Evolutionary conservation across 2,113 vertebrate genomes (phyloP).

Genomic region (Chaetops frenatus): DNA sequence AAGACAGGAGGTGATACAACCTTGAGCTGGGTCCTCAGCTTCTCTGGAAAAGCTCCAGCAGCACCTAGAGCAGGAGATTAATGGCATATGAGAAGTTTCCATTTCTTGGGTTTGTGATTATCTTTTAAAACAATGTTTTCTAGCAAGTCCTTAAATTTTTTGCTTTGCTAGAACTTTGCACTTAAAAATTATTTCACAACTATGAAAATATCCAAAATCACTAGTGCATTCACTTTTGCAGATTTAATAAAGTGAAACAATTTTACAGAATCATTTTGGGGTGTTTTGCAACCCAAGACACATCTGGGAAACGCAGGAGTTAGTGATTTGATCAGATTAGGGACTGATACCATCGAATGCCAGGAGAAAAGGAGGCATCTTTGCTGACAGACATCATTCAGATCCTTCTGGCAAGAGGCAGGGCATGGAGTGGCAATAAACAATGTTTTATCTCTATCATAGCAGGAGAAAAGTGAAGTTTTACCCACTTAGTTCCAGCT

Average conservation of each 20-base stretch:
- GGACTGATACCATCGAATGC: neutral
- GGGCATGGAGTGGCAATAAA: neutral
- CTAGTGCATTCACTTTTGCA: neutral
- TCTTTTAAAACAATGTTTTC: neutral
- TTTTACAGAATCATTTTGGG: neutral
- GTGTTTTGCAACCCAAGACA: neutral
- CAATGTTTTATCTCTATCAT: neutral
- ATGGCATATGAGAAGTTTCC: neutral
- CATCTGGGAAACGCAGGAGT: neutral
- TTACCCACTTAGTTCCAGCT: neutral
- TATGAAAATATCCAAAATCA: neutral
- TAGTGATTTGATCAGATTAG: neutral
- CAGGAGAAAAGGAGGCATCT: neutral
- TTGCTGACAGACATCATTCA: neutral
- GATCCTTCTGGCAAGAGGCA: neutral
- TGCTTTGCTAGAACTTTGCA: neutral
- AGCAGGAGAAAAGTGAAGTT: neutral
- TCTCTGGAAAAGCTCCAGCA: neutral
- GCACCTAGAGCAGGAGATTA: neutral
- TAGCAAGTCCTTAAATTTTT: neutral
- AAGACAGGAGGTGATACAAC: neutral
- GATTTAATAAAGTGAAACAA: neutral
- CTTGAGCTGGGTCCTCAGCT: neutral
- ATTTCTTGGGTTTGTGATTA: neutral
- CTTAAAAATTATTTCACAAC: neutral